Percentiles rank a stretch among this genome's conserved stretches.
Conservation (phyloP, 2,113 vertebrate species). For the Reinhardtius hippoglossoides region DNA sequence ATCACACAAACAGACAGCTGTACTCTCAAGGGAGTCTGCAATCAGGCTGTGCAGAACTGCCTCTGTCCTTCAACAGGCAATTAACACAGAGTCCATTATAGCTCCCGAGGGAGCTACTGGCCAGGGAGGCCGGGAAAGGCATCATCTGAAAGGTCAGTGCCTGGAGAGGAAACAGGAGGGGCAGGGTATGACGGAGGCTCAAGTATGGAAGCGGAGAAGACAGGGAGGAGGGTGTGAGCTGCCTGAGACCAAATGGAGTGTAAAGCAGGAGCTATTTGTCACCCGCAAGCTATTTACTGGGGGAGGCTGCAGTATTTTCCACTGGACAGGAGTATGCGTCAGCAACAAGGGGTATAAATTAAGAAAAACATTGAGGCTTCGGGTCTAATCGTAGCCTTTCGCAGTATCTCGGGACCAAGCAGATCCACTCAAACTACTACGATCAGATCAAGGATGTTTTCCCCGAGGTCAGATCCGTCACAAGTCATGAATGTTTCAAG, state of each 20-base stretch:
- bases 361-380: slow-evolving; percentile 52
- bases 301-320: slow-evolving; percentile 68
- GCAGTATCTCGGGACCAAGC: slow-evolving; percentile 38
- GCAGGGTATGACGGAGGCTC: slow-evolving; percentile 53
- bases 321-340: slow-evolving; percentile 67
- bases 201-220: slow-evolving; percentile 47
- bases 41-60: slow-evolving; percentile 85
- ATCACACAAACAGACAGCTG: slow-evolving; percentile 84
- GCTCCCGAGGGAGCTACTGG: slow-evolving; percentile 79
- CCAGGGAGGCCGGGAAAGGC: slow-evolving; percentile 79
- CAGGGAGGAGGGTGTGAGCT: slow-evolving; percentile 75
- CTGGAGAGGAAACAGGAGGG: slow-evolving; percentile 81
- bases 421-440: slow-evolving; percentile 58
- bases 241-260: slow-evolving; percentile 86
- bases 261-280: slow-evolving; percentile 88
- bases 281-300: slow-evolving; percentile 81
- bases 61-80: slow-evolving; percentile 92
- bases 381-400: slow-evolving; percentile 52
- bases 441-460: slow-evolving; percentile 68
- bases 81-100: slow-evolving; percentile 88
- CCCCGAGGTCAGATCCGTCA: slow-evolving; percentile 70
- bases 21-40: slow-evolving; percentile 84
- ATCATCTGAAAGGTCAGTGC: slow-evolving; percentile 87
- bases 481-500: slow-evolving; percentile 80
- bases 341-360: slow-evolving; percentile 60